Percentiles rank a stretch among this genome's conserved stretches.
Evolutionary conservation across 1,140 invertebrate genomes (phyloP).

Genomic region (Eueides isabella): DNA sequence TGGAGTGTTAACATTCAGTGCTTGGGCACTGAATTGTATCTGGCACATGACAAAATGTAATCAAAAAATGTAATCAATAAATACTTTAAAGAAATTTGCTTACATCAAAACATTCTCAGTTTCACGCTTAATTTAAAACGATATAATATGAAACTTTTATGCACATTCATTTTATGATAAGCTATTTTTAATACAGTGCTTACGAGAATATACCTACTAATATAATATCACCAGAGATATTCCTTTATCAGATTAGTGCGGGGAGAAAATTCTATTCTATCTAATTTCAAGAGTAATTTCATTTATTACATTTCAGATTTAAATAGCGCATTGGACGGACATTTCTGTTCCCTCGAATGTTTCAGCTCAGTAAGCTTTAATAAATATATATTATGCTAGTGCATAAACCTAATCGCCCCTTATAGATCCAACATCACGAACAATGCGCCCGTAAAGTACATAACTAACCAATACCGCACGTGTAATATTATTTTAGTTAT

Average conservation of each 20-base stretch:
- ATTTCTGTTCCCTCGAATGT: no score
- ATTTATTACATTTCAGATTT: not conserved
- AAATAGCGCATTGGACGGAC: not conserved
- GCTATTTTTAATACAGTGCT: not conserved
- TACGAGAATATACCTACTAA: no score
- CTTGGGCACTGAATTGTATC: no score
- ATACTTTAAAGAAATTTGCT: no score
- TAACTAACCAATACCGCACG: not conserved
- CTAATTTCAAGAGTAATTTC: not conserved
- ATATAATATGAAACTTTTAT: no score
- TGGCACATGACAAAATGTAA: no score
- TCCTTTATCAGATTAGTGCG: not conserved
- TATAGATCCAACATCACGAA: not conserved
- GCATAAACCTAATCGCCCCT: not conserved
- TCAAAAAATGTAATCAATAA: no score
- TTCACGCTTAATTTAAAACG: no score
- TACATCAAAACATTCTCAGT: no score
- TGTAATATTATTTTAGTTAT: not conserved
- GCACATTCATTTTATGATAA: no score
- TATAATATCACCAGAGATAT: not conserved
- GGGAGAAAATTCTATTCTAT: not conserved
- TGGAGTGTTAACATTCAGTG: no score
- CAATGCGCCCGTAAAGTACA: slow-evolving; percentile 1
- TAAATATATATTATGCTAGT: not conserved
- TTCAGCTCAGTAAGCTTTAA: not conserved